phyloP scores from a whole-genome alignment of 2,797 vertebrate species.

The Hoplostethus mediterraneus region DNA sequence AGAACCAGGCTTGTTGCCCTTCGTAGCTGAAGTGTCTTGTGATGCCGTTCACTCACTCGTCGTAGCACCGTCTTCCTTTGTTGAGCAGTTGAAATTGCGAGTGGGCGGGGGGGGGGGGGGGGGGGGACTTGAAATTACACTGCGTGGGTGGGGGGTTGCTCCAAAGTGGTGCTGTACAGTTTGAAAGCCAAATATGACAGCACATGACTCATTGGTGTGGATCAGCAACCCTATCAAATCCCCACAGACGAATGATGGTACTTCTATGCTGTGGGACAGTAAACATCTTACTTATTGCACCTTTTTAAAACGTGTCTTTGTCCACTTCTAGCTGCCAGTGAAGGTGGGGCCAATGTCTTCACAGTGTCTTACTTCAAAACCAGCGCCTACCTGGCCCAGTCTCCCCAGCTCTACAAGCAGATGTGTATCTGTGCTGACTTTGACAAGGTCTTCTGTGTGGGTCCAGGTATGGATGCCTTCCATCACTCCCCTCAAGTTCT shows the following conservation, averaged over 20 bases:
- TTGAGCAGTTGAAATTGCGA: too few relatives aligned
- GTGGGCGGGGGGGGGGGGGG: too few relatives aligned
- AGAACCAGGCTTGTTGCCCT: too few relatives aligned
- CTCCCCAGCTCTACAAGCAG: slow-evolving; percentile 99
- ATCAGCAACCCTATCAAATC: not conserved
- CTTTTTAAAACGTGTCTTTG: slow-evolving; percentile 32
- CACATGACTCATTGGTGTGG: not conserved
- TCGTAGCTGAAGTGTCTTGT: too few relatives aligned
- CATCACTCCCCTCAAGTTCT: slow-evolving; percentile 1
- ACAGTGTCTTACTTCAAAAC: slow-evolving; percentile 99
- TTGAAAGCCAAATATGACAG: not conserved
- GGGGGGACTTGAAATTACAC: too few relatives aligned
- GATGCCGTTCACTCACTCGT: too few relatives aligned
- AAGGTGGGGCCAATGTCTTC: slow-evolving; percentile 98
- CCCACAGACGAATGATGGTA: slow-evolving; percentile 5
- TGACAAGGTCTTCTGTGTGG: slow-evolving; percentile 98
- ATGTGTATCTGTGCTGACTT: slow-evolving; percentile 99
- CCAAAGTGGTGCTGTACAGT: not conserved
- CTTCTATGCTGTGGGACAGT: not conserved
- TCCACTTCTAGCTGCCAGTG: slow-evolving; percentile 92
- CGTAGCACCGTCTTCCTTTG: too few relatives aligned
- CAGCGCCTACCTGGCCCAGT: slow-evolving; percentile 98
- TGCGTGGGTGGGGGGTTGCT: not conserved
- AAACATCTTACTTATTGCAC: not conserved
- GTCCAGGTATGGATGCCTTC: slow-evolving; percentile 88